Evolutionary conservation across 2,113 vertebrate genomes (phyloP).

Genomic region (Mustela lutreola): DNA sequence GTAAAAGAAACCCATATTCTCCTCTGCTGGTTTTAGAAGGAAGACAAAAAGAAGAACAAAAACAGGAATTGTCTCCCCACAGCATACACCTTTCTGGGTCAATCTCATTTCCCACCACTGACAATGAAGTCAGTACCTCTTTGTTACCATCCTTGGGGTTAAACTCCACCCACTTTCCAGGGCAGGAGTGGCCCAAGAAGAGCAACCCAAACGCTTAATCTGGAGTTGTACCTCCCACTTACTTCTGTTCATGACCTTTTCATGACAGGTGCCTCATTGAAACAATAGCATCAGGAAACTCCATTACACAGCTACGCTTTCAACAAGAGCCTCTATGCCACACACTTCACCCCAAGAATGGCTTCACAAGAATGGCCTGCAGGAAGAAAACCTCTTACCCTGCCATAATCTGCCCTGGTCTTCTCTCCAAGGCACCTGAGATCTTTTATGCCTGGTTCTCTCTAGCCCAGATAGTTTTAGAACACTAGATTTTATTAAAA

Average conservation of each 20-base stretch:
- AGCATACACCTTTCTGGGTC: background rate
- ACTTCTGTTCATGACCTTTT: background rate
- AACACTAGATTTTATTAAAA: constrained; percentile 20
- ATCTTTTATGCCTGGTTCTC: background rate
- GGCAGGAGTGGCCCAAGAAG: background rate
- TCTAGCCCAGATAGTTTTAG: background rate
- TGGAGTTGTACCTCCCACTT: background rate
- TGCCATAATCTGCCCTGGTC: background rate
- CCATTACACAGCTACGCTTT: background rate
- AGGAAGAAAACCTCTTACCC: background rate
- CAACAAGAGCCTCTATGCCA: background rate
- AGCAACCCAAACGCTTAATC: background rate
- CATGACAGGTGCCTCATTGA: background rate
- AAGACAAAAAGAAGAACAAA: background rate
- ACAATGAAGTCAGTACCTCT: background rate
- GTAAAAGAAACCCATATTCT: background rate
- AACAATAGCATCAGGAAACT: background rate
- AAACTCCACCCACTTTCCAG: background rate
- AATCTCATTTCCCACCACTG: constrained; percentile 20
- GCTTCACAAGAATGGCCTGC: background rate
- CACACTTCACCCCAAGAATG: background rate
- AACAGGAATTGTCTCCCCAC: background rate
- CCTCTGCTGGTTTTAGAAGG: background rate
- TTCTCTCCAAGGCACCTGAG: background rate
- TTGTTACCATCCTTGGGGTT: background rate